Conservation (phyloP, 1,140 invertebrate species). For the Monochamus saltuarius region DNA sequence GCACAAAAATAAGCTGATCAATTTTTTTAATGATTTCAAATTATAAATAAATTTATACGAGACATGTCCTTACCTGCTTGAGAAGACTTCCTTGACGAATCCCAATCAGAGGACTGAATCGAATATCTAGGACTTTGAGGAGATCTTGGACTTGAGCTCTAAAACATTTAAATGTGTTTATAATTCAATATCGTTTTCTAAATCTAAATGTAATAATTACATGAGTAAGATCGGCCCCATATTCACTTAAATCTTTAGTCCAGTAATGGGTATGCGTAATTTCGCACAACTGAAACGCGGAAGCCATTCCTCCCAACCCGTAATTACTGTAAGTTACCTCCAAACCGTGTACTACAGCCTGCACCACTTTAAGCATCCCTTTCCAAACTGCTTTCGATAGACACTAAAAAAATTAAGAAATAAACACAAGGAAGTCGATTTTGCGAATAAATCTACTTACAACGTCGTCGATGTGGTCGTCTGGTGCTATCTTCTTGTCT, state of each 20-base stretch:
- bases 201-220: slow-evolving; percentile 16
- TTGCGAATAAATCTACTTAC: slow-evolving; percentile 61
- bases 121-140: slow-evolving; percentile 62
- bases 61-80: slow-evolving; percentile 53
- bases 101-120: slow-evolving; percentile 53
- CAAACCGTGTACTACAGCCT: slow-evolving; percentile 85
- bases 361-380: slow-evolving; percentile 91
- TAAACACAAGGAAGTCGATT: background rate
- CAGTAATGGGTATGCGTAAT: slow-evolving; percentile 99
- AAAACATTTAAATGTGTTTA: slow-evolving; percentile 41
- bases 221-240: slow-evolving; percentile 43
- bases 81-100: slow-evolving; percentile 57
- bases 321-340: slow-evolving; percentile 92
- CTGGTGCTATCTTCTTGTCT: slow-evolving; percentile 89
- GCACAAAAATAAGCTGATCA: too few species aligned
- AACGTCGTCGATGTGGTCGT: slow-evolving; percentile 97
- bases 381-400: slow-evolving; percentile 90
- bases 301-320: slow-evolving; percentile 95
- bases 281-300: slow-evolving; percentile 94
- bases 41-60: too few species aligned
- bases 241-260: slow-evolving; percentile 79
- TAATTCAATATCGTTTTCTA: background rate
- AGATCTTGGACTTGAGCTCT: slow-evolving; percentile 58
- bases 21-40: too few species aligned
- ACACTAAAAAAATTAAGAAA: slow-evolving; percentile 61